These are phyloP conservation scores for Calypte anna DNA, from an alignment of 2,113 vertebrate genomes.

Conservation along the genomic window DNA sequence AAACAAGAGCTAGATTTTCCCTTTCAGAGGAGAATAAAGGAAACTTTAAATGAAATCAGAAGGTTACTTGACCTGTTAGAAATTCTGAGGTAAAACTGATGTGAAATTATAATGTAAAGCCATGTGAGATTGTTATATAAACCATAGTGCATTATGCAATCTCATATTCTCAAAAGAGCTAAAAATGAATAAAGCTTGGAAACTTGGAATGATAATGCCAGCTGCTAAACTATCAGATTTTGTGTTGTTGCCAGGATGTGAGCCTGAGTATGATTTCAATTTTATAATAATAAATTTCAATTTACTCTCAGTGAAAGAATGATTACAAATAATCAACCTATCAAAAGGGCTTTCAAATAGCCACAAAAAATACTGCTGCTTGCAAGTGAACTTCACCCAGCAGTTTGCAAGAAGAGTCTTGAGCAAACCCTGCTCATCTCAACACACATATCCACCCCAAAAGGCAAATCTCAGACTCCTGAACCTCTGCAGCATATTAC, in stretches of 20 bases:
- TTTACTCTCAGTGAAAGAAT: neutral
- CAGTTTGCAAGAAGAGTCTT: neutral
- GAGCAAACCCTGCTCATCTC: neutral
- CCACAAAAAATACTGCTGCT: neutral
- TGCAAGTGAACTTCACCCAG: neutral
- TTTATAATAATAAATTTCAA: neutral
- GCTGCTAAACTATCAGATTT: neutral
- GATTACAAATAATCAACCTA: neutral
- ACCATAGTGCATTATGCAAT: neutral
- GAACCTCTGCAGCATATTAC: neutral
- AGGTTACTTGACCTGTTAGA: conserved; percentile 77
- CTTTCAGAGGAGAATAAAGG: conserved; percentile 78
- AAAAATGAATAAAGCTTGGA: neutral
- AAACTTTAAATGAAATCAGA: conserved; percentile 81
- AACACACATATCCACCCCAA: neutral
- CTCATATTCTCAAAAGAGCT: conserved; percentile 21
- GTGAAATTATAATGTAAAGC: conserved; percentile 55
- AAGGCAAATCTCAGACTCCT: neutral
- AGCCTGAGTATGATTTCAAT: neutral
- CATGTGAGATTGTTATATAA: conserved; percentile 31
- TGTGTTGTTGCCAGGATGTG: neutral
- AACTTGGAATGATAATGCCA: neutral
- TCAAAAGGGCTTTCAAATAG: neutral
- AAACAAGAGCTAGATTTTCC: conserved; percentile 81
- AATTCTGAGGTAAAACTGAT: conserved; percentile 67